Percentiles rank a stretch among this genome's conserved stretches.
Evolutionary conservation across 2,888 invertebrate genomes (phyloP).

Genomic region (Choristoneura rosaceana): DNA sequence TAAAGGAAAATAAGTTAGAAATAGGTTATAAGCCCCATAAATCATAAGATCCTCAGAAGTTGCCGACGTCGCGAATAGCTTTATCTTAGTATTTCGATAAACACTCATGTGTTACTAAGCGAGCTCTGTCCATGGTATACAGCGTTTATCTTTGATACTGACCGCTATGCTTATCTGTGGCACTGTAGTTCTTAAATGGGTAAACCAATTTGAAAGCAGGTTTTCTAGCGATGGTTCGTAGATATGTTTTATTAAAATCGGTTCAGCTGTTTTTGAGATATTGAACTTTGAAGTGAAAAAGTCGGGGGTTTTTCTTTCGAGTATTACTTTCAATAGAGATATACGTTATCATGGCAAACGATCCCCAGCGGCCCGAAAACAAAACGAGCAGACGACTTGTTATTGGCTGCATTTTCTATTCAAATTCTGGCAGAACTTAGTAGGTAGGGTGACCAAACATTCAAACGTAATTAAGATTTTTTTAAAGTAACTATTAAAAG

Average conservation of each 20-base stretch:
- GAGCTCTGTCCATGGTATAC: neutral
- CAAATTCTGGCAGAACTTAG: constrained; percentile 50
- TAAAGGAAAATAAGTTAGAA: constrained; percentile 25
- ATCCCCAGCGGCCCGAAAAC: neutral
- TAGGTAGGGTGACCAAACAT: constrained; percentile 32
- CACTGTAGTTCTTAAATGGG: no score
- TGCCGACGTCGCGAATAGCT: constrained; percentile 50
- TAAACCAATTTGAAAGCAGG: no score
- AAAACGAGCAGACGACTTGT: constrained; percentile 46
- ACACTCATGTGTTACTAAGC: constrained; percentile 24
- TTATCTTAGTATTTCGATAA: constrained; percentile 36
- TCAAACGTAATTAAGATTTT: neutral
- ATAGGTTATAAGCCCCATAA: constrained; percentile 43
- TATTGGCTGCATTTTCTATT: constrained; percentile 58
- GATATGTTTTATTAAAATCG: no score
- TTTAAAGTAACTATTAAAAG: no score
- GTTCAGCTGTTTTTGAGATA: no score
- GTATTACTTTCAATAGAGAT: neutral
- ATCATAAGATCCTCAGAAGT: constrained; percentile 48
- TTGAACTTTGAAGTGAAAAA: no score
- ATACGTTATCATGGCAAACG: neutral
- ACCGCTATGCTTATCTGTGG: no score
- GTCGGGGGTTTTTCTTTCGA: no score
- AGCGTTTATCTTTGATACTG: no score
- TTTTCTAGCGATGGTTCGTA: no score